Evolutionary conservation across 2,113 vertebrate genomes (phyloP), one percentile per base, ranked within the genome.

Genomic region (Otis tarda): DNA sequence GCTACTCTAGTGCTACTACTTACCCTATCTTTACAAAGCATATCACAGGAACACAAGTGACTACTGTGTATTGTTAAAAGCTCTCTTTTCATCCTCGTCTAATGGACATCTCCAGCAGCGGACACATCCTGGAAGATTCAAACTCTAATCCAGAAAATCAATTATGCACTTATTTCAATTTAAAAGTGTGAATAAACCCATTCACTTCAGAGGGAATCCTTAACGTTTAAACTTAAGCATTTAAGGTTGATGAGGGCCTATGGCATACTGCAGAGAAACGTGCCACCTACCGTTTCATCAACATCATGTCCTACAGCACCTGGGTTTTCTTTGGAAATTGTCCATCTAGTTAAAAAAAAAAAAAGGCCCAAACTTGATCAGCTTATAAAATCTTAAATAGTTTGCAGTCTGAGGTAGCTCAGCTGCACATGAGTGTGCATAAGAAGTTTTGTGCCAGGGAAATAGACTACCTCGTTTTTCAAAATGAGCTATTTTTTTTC

Each of bases 261-360:
- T 9, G 30, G 14, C 0, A 0, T 16, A 47, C 31, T 43, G 27
- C n/a, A 93, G 63, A 83, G 39, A 68, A 88, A 76, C 4, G 2
- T 84, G 31, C 47, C 84, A 81, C 68, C 60, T 81, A 83, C 47
- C 0, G 0, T 52, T 96, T 71, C 61, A 87, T 56, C 43, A 81
- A 56, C 60, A 91, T 50, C 47, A 9, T 47, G 64, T 87, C 30
- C 60, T 87, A 25, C 10, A 69, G 45, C 69, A 94, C 53, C 64
- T 89, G 74, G 4, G 49, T 89, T 94, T 96, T 91, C 69, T 71
- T 89, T 92, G 83, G 89, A 95, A 89, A 52, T 33, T 65, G 39
- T 94, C 87, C 93, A 95, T 71, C 91, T 59, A 89, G 64, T 94
- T 89, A 88, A 88, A 91, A 94, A 78, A 33, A 78, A 33, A 70